These are phyloP conservation scores for Stictonetta naevosa DNA, from an alignment of 2,113 vertebrate genomes.

Conservation along the genomic window DNA sequence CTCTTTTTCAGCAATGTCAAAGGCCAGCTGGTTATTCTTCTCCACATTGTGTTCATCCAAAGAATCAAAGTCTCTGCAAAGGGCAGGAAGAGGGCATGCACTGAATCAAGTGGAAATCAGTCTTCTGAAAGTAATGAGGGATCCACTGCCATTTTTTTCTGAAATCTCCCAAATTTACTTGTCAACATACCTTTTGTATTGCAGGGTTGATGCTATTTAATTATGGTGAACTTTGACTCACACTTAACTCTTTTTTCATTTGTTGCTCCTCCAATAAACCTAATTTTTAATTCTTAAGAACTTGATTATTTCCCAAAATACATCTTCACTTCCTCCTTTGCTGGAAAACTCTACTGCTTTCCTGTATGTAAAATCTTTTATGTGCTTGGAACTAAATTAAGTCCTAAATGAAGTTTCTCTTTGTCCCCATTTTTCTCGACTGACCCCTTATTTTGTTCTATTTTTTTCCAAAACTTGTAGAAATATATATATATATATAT, in stretches of 20 bases:
- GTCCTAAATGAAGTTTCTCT: background rate
- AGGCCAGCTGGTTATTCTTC: constrained; percentile 94
- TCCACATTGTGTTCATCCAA: constrained; percentile 91
- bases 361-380: background rate
- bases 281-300: background rate
- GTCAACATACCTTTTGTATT: background rate
- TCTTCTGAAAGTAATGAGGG: background rate
- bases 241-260: rapidly evolving
- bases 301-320: background rate
- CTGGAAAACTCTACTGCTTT: background rate
- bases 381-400: background rate
- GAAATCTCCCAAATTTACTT: background rate
- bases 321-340: background rate
- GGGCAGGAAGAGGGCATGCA: background rate
- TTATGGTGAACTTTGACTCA: background rate
- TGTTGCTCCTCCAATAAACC: background rate
- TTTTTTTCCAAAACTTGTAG: background rate
- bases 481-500: background rate
- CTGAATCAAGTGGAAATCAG: background rate
- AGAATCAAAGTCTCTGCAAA: constrained; percentile 90
- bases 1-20: constrained; percentile 93
- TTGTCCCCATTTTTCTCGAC: background rate
- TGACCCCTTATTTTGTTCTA: background rate
- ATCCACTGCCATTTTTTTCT: background rate
- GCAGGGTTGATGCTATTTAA: background rate